Conservation (phyloP, 2,113 vertebrate species). For the Progne subis region DNA sequence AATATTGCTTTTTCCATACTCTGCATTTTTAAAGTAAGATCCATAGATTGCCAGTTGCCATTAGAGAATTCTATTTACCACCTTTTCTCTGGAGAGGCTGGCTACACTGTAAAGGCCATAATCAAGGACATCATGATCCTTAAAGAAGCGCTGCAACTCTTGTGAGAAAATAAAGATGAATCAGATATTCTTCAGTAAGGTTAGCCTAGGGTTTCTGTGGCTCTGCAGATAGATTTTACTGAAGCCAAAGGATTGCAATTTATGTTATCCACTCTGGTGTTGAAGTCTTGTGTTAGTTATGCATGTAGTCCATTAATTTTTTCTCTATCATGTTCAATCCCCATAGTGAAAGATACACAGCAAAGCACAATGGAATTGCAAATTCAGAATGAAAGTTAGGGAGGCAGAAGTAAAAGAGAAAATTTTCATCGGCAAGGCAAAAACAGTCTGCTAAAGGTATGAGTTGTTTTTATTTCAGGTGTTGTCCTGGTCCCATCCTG, state of each 20-base stretch:
- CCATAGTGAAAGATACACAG: neutral
- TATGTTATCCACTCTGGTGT: neutral
- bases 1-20: neutral
- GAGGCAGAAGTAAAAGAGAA: neutral
- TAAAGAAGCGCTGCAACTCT: neutral
- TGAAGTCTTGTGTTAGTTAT: neutral
- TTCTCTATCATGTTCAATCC: neutral
- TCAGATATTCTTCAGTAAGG: neutral
- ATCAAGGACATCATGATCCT: neutral
- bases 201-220: neutral
- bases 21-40: neutral
- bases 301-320: neutral
- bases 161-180: neutral
- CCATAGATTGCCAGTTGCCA: neutral
- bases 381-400: neutral
- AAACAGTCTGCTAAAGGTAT: neutral
- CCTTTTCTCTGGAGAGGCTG: neutral
- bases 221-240: neutral
- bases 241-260: neutral
- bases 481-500: rapidly evolving
- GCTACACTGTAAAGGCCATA: neutral
- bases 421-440: neutral
- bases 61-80: neutral
- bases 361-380: neutral
- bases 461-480: neutral